A percentile compares a stretch with the other conserved stretches of the same genome.
Evolutionary conservation across 2,113 vertebrate species (phyloP).

Genomic region (Pungitius pungitius): DNA sequence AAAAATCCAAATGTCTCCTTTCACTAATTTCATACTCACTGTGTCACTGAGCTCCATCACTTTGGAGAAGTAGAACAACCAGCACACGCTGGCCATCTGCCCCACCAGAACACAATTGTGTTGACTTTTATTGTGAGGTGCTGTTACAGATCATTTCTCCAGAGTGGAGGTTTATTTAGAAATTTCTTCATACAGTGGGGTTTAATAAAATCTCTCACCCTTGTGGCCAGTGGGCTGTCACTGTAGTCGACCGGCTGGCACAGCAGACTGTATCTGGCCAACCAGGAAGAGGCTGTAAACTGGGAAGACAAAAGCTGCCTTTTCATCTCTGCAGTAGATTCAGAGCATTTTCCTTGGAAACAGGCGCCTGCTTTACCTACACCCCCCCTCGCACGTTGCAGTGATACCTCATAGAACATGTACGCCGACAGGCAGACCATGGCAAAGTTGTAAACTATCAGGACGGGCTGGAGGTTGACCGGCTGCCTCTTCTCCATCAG

Average conservation of each 20-base stretch:
- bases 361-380: too few species aligned
- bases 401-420: slow-evolving; percentile 79
- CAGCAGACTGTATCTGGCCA: slow-evolving; percentile 77
- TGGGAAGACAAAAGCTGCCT: slow-evolving; percentile 60
- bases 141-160: not conserved
- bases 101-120: not conserved
- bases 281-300: slow-evolving; percentile 78
- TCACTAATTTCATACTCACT: slow-evolving; percentile 60
- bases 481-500: slow-evolving; percentile 36
- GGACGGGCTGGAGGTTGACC: slow-evolving; percentile 61
- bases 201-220: slow-evolving; percentile 52
- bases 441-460: slow-evolving; percentile 69
- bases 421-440: slow-evolving; percentile 73
- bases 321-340: slow-evolving; percentile 22
- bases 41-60: slow-evolving; percentile 77
- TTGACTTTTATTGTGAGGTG: not conserved
- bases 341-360: too few species aligned
- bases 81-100: slow-evolving; percentile 87
- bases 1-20: not conserved
- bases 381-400: not conserved
- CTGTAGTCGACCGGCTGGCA: slow-evolving; percentile 80
- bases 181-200: not conserved
- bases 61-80: slow-evolving; percentile 84
- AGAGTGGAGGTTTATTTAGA: not conserved
- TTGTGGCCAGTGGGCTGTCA: slow-evolving; percentile 65